Conservation (phyloP, 1,140 invertebrate genomes). For the Dysdera silvatica region DNA sequence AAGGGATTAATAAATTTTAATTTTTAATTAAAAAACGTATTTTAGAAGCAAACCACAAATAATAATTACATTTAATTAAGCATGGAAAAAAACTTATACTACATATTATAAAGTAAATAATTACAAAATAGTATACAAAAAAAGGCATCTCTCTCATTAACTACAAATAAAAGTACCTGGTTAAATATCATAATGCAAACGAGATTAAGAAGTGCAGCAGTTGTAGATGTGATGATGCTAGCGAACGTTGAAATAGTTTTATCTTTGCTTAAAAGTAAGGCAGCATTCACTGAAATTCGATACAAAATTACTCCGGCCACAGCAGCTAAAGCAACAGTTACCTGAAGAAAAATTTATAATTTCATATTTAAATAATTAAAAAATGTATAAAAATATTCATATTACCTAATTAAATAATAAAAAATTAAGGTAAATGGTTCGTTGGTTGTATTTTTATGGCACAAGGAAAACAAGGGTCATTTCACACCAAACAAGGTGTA, state of each 20-base stretch:
- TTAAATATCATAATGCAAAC: constrained; percentile 78
- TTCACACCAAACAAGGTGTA: too few species aligned
- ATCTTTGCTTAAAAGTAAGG: constrained; percentile 37
- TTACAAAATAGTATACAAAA: background rate
- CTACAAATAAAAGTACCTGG: constrained; percentile 50
- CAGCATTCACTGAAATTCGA: constrained; percentile 74
- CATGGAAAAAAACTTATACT: background rate
- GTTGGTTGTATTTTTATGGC: too few species aligned
- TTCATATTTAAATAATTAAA: too few species aligned
- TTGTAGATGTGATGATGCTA: constrained; percentile 69
- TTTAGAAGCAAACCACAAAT: background rate
- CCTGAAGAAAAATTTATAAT: constrained; percentile 46
- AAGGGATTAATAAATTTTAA: background rate
- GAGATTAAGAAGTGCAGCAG: constrained; percentile 78
- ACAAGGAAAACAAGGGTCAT: too few species aligned
- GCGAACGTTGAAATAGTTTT: constrained; percentile 57
- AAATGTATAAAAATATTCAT: too few species aligned
- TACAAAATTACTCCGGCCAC: constrained; percentile 87
- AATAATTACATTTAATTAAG: background rate
- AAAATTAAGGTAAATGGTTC: too few species aligned
- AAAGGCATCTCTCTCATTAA: background rate
- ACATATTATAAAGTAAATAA: background rate
- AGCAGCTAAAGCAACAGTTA: constrained; percentile 68
- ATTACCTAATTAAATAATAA: too few species aligned
- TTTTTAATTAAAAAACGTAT: background rate